Base-by-base conservation (phyloP, 1,140 invertebrate species). In the Halesus radiatus region DNA sequence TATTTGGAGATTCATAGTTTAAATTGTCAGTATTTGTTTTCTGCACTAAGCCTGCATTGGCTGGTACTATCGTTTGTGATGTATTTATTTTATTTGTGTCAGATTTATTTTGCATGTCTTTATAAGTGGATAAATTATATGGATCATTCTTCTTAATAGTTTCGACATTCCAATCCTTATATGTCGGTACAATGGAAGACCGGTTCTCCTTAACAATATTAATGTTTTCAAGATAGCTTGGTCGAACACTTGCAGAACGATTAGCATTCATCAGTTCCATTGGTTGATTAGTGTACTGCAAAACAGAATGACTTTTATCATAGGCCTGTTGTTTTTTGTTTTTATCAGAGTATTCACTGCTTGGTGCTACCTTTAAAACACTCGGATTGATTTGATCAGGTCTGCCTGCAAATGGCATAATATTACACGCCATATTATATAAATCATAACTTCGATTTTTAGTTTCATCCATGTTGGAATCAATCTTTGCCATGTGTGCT, bases 131-230 rank as follows among this genome's bases (percentile, higher is more conserved):
- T 29, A 76, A 79, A 52, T 45, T 72, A 70, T 70, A 60, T 1
- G 45, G n/a, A 74, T 82, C 78, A 8, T 52, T 62, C 50, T 74
- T 79, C 18, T 64, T 80, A 18, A 45, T 73, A 29, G 45, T 15
- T 62, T 82, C 81, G 18, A 80, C 37, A 58, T 80, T 80, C 81
- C 81, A 82, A 73, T 79, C 78, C 22, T 73, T 79, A 32, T 73
- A 79, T 37, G 20, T 78, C 8, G 50, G 23, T 62, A 75, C 68
- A 50, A 72, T 22, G 15, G 50, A 50, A 50, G 78, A 75, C 23
- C 58, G 5, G 45, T 68, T 68, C 23, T 66, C 58, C n/a, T 78
- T 53, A 20, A 54, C 18, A 18, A 66, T 64, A 22, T 64, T 74
- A 3, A 81, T 60, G 58, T 60, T 79, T 50, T 79, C 68, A 58